phyloP scores from a whole-genome alignment of 2,797 vertebrate species.

The Anableps anableps region DNA sequence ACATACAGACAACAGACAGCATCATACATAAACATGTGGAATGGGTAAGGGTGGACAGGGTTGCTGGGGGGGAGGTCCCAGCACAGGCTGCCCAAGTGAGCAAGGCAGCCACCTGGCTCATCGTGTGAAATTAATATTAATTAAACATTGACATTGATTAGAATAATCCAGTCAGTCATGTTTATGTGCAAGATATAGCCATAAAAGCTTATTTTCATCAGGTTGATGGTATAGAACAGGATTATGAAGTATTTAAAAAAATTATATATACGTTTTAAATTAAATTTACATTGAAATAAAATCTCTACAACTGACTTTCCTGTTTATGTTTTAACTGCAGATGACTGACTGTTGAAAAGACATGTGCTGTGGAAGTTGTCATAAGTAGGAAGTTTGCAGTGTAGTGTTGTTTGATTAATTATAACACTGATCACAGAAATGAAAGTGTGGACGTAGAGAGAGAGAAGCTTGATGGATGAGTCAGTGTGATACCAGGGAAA shows the following conservation, averaged over 20 bases:
- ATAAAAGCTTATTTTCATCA: not conserved
- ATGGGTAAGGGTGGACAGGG: too few species aligned
- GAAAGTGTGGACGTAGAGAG: constrained; percentile 31
- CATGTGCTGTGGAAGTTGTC: constrained; percentile 27
- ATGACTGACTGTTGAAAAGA: constrained; percentile 31
- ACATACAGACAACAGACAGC: too few species aligned
- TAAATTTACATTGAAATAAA: constrained; percentile 4
- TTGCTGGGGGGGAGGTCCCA: too few species aligned
- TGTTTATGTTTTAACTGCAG: constrained; percentile 12
- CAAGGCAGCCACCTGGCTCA: too few species aligned
- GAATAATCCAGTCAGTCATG: not conserved
- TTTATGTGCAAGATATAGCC: not conserved
- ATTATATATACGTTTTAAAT: too few species aligned
- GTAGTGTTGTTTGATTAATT: constrained; percentile 53
- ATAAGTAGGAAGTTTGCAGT: constrained; percentile 17
- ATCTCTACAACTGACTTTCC: not conserved
- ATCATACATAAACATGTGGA: too few species aligned
- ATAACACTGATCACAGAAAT: constrained; percentile 43
- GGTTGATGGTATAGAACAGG: not conserved
- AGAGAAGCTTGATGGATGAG: constrained; percentile 45
- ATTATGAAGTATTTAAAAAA: not conserved
- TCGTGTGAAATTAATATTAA: too few species aligned
- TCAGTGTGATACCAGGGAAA: constrained; percentile 42
- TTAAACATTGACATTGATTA: not conserved
- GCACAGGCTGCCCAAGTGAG: too few species aligned